Percentiles rank a stretch among this genome's conserved stretches.
phyloP scores from a whole-genome alignment of 2,888 invertebrate species.

The Chrysolina americana region DNA sequence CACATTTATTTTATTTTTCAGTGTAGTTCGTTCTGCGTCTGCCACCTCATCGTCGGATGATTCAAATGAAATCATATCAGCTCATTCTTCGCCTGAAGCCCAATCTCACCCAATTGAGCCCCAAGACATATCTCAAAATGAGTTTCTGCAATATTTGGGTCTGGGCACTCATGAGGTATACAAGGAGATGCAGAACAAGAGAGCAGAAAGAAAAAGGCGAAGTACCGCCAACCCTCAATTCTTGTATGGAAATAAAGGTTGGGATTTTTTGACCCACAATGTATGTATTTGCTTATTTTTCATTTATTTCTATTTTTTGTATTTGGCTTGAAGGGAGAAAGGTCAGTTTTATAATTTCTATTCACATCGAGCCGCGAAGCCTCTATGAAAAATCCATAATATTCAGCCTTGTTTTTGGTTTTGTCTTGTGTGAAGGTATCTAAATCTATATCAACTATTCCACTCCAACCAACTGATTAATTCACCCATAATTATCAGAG shows the following conservation, averaged over 20 bases:
- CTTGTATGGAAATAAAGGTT: constrained; percentile 70
- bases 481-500: too few species aligned
- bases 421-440: not conserved
- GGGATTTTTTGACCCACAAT: constrained; percentile 61
- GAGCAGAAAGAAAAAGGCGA: constrained; percentile 72
- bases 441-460: too few species aligned
- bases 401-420: not conserved
- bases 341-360: constrained; percentile 3
- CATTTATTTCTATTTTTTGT: constrained; percentile 27
- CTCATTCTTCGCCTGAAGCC: constrained; percentile 62
- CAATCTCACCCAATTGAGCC: constrained; percentile 60
- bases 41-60: constrained; percentile 65
- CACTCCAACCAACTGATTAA: too few species aligned
- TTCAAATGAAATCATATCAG: constrained; percentile 61
- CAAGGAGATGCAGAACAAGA: constrained; percentile 71
- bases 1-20: constrained; percentile 20
- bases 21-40: constrained; percentile 59
- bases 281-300: constrained; percentile 48
- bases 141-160: constrained; percentile 69
- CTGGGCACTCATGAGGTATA: constrained; percentile 70
- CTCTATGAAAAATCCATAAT: not conserved
- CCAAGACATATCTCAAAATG: constrained; percentile 66
- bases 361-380: too few species aligned
- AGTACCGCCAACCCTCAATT: constrained; percentile 74
- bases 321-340: constrained; percentile 26